Evolutionary conservation across 2,797 vertebrate species (phyloP), one percentile per base, ranked within the genome.

Genomic region (Gymnoscopelus braueri): DNA sequence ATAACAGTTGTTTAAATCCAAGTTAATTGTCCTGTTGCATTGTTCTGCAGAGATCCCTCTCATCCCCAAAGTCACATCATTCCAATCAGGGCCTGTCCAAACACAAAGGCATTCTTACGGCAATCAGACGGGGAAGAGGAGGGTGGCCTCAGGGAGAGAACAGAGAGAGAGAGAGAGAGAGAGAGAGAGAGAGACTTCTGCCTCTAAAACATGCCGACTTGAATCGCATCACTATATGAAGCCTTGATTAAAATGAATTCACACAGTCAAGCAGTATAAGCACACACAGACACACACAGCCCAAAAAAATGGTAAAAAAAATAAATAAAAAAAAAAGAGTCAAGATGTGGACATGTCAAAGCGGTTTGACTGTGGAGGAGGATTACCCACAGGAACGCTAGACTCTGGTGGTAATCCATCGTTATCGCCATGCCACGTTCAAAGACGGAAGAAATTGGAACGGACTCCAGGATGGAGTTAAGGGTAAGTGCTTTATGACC

Each of bases 171-270:
- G 63, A 54, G 60, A 23, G 32, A 67, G 59, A 70, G 67, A 67
- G 63, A 61, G 47, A 58, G 52, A 75, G 49, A 60, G 51, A 62
- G 54, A 78, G 69, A 72, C 67, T 39, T 79, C 72, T 74, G 74
- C 73, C 74, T 87, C 73, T 79, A 74, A 92, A 81, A 74, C 81
- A 74, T 71, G 87, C 76, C 84, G 66, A 87, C 85, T 87, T 77
- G 87, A 91, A 91, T 90, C 82, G 84, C 73, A 78, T 85, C 87
- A 88, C 77, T 83, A 63, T 83, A 63, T 87, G 82, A 89, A 90
- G 86, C 78, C 87, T 92, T 92, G 88, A 94, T 92, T 93, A 93
- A 88, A 91, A 90, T 67, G 84, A 86, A 89, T 88, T 87, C 82
- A 83, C 70, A 82, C 84, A 89, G 86, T 89, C 81, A 90, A 91